A percentile compares a stretch with the other conserved stretches of the same genome.
phyloP scores from a whole-genome alignment of 23 tunicate genomes.

The Botrylloides violaceus region DNA sequence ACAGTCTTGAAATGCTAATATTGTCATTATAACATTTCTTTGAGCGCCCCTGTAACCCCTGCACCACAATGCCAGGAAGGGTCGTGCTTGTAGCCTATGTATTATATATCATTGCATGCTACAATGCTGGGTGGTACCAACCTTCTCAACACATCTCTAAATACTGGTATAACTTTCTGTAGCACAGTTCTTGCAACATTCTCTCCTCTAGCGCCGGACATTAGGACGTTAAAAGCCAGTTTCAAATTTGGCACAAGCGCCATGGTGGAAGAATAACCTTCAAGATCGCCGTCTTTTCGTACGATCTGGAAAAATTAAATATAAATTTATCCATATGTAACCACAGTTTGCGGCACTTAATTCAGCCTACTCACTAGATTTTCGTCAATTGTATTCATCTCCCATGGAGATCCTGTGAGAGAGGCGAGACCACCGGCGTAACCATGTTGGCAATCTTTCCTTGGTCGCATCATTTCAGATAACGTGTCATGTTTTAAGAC shows the following conservation, averaged over 20 bases:
- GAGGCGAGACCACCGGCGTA: slow-evolving; percentile 15
- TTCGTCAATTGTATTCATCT: slow-evolving; percentile 31
- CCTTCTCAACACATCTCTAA: slow-evolving; percentile 27
- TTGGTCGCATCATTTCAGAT: slow-evolving; percentile 39
- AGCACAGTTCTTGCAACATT: slow-evolving; percentile 23
- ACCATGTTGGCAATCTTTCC: slow-evolving; percentile 32
- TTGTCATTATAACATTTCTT: too few relatives aligned
- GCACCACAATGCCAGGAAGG: too few relatives aligned
- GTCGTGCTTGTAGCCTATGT: too few relatives aligned
- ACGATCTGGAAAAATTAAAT: slow-evolving; percentile 15
- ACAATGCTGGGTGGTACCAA: too few relatives aligned
- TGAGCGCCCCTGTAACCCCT: too few relatives aligned
- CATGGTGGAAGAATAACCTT: slow-evolving; percentile 43
- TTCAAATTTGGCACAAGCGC: slow-evolving; percentile 44
- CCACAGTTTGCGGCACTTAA: neutral
- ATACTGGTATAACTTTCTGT: slow-evolving; percentile 30
- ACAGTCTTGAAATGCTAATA: too few relatives aligned
- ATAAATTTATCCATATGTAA: neutral
- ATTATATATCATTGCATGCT: neutral
- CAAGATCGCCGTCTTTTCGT: slow-evolving; percentile 43
- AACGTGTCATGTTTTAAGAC: slow-evolving; percentile 38
- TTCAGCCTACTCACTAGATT: slow-evolving; percentile 31
- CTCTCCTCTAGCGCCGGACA: slow-evolving; percentile 37
- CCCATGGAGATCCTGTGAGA: slow-evolving; percentile 56
- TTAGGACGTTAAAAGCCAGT: slow-evolving; percentile 37